Base-by-base conservation (phyloP, 92 coral and sea anemone species). In the Pocillopora grandis region DNA sequence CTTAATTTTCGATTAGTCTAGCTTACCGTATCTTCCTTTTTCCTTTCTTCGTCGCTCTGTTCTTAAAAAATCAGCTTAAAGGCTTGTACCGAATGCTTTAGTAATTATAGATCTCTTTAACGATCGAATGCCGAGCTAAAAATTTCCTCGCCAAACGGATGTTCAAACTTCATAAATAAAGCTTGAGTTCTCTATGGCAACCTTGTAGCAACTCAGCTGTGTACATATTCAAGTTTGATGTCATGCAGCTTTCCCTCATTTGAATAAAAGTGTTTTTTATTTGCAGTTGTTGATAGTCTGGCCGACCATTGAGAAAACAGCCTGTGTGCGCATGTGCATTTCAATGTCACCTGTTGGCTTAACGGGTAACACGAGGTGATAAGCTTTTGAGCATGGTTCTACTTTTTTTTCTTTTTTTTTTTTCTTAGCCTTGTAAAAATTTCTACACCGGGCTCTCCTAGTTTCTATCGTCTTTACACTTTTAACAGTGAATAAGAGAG, bases 181-280 rank as follows among this genome's bases (percentile, higher is more conserved):
- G 42, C 66, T n/a, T 72, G 36, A 33, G 14, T 59, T 59, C 62
- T 60, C 85, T 59, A 71, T 81, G 85, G 85, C 77, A 81, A 81
- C 85, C 69, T 66, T 10, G 12, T 9, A 55, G 7, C 65, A 13
- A 12, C 55, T 69, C 61, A 70, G 75, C 75, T 70, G 75, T 68
- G 69, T 42, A 52, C 20, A 64, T 35, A 61, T 71, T 23, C 69
- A 56, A 58, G 36, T 57, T 18, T 71, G 59, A 71, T 71, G 12
- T 69, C 65, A n/a, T 70, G 19, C 76, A 81, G 66, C 60, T 68
- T 59, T 37, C 59, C 77, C 37, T 71, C 77, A 35, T 81, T 71
- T 71, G 83, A 79, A 66, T 79, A 20, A 27, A 66, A 65, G 61
- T 21, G 60, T 37, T 68, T 52, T 48, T 48, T 79, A 35, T 65